Evolutionary conservation across 1,140 invertebrate species (phyloP).

Genomic region (Diorhabda carinulata): DNA sequence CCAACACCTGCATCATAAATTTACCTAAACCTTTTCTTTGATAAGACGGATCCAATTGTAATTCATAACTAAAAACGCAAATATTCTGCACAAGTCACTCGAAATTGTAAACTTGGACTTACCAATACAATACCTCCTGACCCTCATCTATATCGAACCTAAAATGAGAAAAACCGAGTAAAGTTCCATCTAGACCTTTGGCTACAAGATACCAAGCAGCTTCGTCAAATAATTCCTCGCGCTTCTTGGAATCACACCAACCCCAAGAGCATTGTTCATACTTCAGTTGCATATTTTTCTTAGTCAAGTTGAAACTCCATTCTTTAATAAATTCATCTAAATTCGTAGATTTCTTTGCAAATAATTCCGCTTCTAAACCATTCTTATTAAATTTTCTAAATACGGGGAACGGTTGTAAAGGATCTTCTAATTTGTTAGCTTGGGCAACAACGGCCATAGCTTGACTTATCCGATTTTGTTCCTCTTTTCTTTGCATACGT

Average conservation of each 20-base stretch:
- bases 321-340: conserved; percentile 43
- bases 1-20: conserved; percentile 74
- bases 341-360: conserved; percentile 33
- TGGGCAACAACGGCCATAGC: conserved; percentile 44
- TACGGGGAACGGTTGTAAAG: conserved; percentile 46
- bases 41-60: conserved; percentile 66
- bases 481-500: conserved; percentile 47
- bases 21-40: conserved; percentile 72
- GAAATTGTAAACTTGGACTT: conserved; percentile 21
- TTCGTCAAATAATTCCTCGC: conserved; percentile 67
- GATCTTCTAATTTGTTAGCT: conserved; percentile 48
- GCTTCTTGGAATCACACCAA: conserved; percentile 68
- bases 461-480: conserved; percentile 45
- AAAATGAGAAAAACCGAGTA: conserved; percentile 62
- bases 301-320: conserved; percentile 56
- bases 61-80: conserved; percentile 66
- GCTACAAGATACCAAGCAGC: conserved; percentile 69
- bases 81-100: not conserved
- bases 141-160: conserved; percentile 78
- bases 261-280: conserved; percentile 70
- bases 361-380: conserved; percentile 44
- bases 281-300: conserved; percentile 59
- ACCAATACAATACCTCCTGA: conserved; percentile 77
- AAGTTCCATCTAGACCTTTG: conserved; percentile 49
- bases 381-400: conserved; percentile 47